Percentiles rank a stretch among this genome's conserved stretches.
Evolutionary conservation across 2,888 invertebrate genomes (phyloP).

Genomic region (Pollenia amentaria): DNA sequence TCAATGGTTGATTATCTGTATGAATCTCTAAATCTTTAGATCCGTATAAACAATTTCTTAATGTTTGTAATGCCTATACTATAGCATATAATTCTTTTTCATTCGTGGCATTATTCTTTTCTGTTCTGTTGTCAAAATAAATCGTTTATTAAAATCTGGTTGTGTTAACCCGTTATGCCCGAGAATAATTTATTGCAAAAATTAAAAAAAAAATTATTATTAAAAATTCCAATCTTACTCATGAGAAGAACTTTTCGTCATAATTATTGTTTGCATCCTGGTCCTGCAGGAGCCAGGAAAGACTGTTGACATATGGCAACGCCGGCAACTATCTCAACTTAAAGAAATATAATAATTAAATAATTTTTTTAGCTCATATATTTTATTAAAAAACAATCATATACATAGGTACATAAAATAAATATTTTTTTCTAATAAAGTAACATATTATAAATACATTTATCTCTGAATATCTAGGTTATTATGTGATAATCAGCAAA

Average conservation of each 20-base stretch:
- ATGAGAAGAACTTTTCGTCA: constrained; percentile 1
- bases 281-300: background rate
- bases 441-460: background rate
- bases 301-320: too few species aligned
- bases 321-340: background rate
- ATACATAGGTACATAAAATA: background rate
- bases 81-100: too few species aligned
- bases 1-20: too few species aligned
- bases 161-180: too few species aligned
- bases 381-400: too few species aligned
- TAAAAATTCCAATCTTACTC: background rate
- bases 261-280: background rate
- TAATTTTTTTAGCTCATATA: background rate
- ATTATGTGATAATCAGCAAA: background rate
- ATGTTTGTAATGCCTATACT: too few species aligned
- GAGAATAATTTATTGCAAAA: background rate
- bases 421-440: background rate
- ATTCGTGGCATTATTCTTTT: too few species aligned
- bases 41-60: too few species aligned
- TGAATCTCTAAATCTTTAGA: too few species aligned
- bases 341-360: too few species aligned
- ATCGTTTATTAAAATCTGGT: too few species aligned
- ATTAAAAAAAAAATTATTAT: background rate
- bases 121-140: too few species aligned
- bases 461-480: background rate